Evolutionary conservation across 1,140 invertebrate genomes (phyloP), one percentile per base, ranked within the genome.

Genomic region (Chironomus striatipennis): DNA sequence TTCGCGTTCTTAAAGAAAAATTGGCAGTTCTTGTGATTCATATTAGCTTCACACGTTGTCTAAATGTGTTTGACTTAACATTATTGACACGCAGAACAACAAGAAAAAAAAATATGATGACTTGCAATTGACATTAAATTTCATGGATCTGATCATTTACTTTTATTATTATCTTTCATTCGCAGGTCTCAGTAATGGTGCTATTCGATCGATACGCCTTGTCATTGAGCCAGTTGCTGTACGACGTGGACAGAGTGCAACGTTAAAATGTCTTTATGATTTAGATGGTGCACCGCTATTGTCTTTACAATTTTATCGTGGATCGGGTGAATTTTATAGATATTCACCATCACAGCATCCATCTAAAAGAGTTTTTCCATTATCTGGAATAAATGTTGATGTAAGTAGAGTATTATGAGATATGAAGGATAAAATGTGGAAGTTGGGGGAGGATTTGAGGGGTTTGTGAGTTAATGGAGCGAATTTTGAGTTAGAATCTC

Each of bases 251-350:
- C 85, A 88, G 18, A 85, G 87, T 73, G 90, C 87, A 18, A 86
- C 85, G 18, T 83, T 94, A 64, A 85, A 86, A 34, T 94, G 92
- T 81, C 84, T 86, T 75, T 91, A 93, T 81, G 88, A 92, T 78
- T 84, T 93, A 78, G 88, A 92, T 78, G 87, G 87, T 0, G 88
- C 87, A 7, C 87, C 87, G 8, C 85, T 94, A 43, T 93, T 93
- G 82, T 90, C 91, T 2, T 85, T 92, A 74, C 91, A 92, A 83
- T 92, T 90, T 88, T 92, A 92, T 82, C 86, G 90, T 72, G 90
- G 91, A 10, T 87, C 84, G 77, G 85, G 88, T 77, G 91, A 93
- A 81, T 92, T 93, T 83, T 93, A 91, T 82, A 86, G 91, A 77
- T 92, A 87, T 79, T 89, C 90, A 0, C 90, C 91, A 0, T 87